phyloP scores from a whole-genome alignment of 2,797 vertebrate genomes.

The Myiotriccus ornatus region DNA sequence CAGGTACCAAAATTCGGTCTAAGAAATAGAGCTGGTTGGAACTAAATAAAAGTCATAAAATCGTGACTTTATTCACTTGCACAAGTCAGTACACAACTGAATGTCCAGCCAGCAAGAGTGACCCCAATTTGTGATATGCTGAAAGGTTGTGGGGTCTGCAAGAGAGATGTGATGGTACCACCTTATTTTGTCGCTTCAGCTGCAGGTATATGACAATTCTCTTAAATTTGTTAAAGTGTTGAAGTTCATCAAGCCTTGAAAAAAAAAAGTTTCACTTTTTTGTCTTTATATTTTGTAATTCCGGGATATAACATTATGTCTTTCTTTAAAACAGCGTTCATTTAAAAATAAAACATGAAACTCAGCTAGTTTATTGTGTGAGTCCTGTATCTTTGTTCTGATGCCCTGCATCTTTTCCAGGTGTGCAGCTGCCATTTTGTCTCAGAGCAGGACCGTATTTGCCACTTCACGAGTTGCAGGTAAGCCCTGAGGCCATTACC shows the following conservation, averaged over 20 bases:
- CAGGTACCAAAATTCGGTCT: background rate
- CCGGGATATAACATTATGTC: background rate
- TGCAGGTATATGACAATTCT: background rate
- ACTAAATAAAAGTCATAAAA: background rate
- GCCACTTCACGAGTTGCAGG: background rate
- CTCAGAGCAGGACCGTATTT: background rate
- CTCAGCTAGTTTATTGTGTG: rapidly evolving
- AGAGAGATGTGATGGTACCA: background rate
- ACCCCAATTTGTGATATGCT: background rate
- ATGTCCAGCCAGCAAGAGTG: background rate
- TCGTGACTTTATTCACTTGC: background rate
- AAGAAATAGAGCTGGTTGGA: background rate
- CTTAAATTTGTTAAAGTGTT: background rate
- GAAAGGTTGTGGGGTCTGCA: background rate
- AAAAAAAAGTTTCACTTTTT: background rate
- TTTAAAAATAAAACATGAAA: background rate
- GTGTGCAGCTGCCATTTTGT: background rate
- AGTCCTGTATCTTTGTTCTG: background rate
- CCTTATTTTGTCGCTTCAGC: background rate
- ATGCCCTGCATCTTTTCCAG: background rate
- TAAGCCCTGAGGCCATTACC: background rate
- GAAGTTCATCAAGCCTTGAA: background rate
- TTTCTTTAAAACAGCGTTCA: background rate
- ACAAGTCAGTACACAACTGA: background rate
- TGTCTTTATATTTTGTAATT: background rate